Conservation (phyloP, 2,888 invertebrate species). For the Cephus nigrinus region DNA sequence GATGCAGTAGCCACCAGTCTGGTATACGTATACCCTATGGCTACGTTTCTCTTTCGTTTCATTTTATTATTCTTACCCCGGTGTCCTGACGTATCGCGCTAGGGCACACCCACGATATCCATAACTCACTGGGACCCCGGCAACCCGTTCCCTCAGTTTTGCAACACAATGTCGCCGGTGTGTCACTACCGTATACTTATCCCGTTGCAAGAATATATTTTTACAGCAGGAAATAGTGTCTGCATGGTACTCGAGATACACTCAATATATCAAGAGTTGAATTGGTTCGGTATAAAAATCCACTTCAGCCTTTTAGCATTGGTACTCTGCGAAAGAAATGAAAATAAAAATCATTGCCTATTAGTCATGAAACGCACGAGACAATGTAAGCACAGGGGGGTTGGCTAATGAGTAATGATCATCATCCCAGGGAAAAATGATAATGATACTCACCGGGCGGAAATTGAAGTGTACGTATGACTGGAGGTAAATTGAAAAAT, state of each 20-base stretch:
- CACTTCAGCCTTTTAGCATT: neutral
- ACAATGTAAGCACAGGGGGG: neutral
- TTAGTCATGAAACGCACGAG: neutral
- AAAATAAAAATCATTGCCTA: neutral
- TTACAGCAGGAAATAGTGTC: neutral
- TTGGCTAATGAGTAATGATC: neutral
- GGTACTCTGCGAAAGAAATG: neutral
- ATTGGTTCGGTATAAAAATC: neutral
- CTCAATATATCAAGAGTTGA: neutral
- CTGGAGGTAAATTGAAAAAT: conserved; percentile 31
- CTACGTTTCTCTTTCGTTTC: conserved; percentile 25
- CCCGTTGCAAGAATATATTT: conserved; percentile 23
- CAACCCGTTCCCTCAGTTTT: conserved; percentile 37
- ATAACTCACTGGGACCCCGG: conserved; percentile 49
- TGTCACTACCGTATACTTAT: conserved; percentile 42
- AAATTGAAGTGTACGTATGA: neutral
- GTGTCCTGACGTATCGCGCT: conserved; percentile 27
- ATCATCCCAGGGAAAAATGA: neutral
- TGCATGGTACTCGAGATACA: neutral
- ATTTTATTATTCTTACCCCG: conserved; percentile 50
- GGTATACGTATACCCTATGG: neutral
- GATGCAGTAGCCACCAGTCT: neutral
- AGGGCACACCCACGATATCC: conserved; percentile 47
- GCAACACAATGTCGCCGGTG: conserved; percentile 30
- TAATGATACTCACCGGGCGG: neutral